Percentiles rank a stretch among this genome's conserved stretches.
Conservation (phyloP, 2,888 invertebrate species). For the Melinaea marsaeus region DNA sequence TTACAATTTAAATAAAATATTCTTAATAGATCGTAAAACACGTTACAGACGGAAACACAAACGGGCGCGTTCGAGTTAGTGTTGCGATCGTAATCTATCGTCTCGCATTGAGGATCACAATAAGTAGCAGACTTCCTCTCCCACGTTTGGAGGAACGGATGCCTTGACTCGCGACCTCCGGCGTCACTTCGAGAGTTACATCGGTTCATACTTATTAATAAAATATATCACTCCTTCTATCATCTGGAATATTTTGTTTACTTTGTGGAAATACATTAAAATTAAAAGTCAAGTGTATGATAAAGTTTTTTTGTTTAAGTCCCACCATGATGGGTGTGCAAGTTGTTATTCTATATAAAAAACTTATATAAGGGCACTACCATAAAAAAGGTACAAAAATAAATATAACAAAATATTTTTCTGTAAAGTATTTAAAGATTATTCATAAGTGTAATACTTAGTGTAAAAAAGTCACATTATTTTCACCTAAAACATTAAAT, state of each 20-base stretch:
- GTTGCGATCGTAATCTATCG: conserved; percentile 54
- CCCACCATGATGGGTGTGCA: too few relatives aligned
- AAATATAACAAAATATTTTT: too few relatives aligned
- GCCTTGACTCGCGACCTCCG: conserved; percentile 68
- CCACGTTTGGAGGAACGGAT: conserved; percentile 71
- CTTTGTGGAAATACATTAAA: too few relatives aligned
- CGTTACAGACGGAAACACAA: conserved; percentile 37
- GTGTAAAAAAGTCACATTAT: too few relatives aligned
- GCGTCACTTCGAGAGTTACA: conserved; percentile 37
- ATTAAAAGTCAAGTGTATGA: too few relatives aligned
- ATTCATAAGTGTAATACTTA: too few relatives aligned
- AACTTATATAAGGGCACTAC: too few relatives aligned
- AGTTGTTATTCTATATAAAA: too few relatives aligned
- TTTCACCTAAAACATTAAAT: too few relatives aligned
- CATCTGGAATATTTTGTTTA: not conserved
- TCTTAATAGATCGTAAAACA: conserved; percentile 31
- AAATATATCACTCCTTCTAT: not conserved
- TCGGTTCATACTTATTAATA: conserved; percentile 1
- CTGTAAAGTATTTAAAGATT: too few relatives aligned
- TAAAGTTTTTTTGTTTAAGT: too few relatives aligned
- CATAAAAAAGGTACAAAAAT: too few relatives aligned
- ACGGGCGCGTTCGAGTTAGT: conserved; percentile 44
- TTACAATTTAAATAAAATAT: conserved; percentile 13
- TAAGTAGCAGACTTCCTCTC: conserved; percentile 74
- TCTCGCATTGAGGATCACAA: conserved; percentile 76